Base-by-base conservation (phyloP, 2,888 invertebrate species). In the Lypha dubia region DNA sequence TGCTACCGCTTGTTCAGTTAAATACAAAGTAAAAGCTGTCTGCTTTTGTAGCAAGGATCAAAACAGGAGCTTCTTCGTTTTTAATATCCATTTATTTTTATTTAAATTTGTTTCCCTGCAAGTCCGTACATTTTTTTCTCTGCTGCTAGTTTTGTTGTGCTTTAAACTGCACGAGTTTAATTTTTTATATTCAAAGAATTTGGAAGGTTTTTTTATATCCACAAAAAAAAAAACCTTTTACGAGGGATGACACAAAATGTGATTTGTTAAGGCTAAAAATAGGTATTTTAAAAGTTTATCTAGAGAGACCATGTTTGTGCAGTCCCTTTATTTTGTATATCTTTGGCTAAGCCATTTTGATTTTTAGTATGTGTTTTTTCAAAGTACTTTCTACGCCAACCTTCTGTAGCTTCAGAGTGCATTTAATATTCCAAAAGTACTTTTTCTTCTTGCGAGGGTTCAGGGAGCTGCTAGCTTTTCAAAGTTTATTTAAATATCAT, bases 401-500 rank as follows among this genome's bases (percentile, higher is more conserved):
- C 49, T 51, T 38, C 11, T 15, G 22, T 15, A 35, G 35, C 35
- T 38, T 49, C 8, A 9, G n/a, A 20, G 74, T 24, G 15, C 38
- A 35, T 56, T 56, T 32, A n/a, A n/a, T 56, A 56, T 63, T 13
- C 15, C 58, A 58, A 41, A n/a, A 67, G 53, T 62, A 17, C 46
- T 51, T 41, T 56, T 28, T 0, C 9, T 20, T 51, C 46, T 35
- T 5, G n/a, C 28, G 24, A 13, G 11, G 20, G 46, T 60, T 41
- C 20, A 51, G 70, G 53, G 70, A 63, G 73, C 60, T 80, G 46
- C 38, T 63, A 51, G 60, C 68, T 81, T 75, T 74, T 38, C 17
- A 53, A 73, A 84, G 77, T 84, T 77, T 84, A 77, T 84, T 84
- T 84, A 79, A 81, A 84, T 84, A 84, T 81, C 77, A 81, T 84